Evolutionary conservation across 2,888 invertebrate genomes (phyloP).

Genomic region (Nudaria mundana): DNA sequence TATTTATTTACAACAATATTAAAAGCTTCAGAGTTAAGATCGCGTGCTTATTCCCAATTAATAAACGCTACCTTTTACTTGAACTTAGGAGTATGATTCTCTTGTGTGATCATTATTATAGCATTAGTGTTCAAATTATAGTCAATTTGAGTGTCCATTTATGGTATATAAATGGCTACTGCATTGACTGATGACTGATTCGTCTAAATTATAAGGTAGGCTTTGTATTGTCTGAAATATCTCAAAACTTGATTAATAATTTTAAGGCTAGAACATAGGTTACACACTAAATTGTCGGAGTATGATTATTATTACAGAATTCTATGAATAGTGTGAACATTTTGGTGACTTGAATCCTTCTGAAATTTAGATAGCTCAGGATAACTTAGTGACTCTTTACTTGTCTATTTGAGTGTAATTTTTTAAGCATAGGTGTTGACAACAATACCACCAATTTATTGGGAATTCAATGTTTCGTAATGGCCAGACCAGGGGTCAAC

Average conservation of each 20-base stretch:
- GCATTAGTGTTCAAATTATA: constrained; percentile 8
- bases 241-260: not conserved
- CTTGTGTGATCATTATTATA: constrained; percentile 25
- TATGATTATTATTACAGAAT: not conserved
- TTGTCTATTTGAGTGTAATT: too few species aligned
- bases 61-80: constrained; percentile 60
- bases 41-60: constrained; percentile 62
- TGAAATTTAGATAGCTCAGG: too few species aligned
- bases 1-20: constrained; percentile 50
- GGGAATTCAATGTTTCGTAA: too few species aligned
- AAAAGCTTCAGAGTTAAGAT: constrained; percentile 37
- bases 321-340: too few species aligned
- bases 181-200: constrained; percentile 1
- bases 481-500: too few species aligned
- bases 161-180: not conserved
- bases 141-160: constrained; percentile 1
- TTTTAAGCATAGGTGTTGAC: too few species aligned
- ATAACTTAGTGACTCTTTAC: too few species aligned
- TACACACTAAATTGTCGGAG: not conserved
- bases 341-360: too few species aligned
- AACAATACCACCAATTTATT: too few species aligned
- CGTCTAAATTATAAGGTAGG: not conserved
- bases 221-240: not conserved
- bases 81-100: constrained; percentile 24
- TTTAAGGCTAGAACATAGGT: not conserved